These are phyloP conservation scores for Sapajus apella DNA, from an alignment of 2,113 vertebrate species.

Conservation along the genomic window DNA sequence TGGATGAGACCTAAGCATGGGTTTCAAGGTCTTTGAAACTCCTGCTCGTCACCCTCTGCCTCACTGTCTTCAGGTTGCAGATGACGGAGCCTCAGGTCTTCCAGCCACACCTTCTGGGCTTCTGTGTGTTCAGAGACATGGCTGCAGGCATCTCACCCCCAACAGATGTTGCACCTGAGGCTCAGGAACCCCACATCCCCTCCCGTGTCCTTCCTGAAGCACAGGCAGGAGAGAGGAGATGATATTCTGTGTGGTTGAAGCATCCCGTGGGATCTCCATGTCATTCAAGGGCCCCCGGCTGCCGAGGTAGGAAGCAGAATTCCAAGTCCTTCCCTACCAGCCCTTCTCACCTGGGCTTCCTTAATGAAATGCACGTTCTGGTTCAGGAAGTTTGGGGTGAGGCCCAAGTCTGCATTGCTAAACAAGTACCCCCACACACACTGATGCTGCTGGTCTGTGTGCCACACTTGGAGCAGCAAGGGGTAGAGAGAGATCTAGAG, in stretches of 20 bases:
- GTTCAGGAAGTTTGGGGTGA: neutral
- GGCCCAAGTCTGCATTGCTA: neutral
- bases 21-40: neutral
- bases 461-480: too few species aligned
- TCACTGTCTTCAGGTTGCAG: neutral
- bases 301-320: neutral
- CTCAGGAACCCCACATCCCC: neutral
- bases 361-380: neutral
- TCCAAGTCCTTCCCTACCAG: neutral
- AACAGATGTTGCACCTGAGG: too few species aligned
- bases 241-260: neutral
- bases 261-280: neutral
- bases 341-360: neutral
- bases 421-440: neutral
- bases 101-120: neutral
- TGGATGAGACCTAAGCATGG: neutral
- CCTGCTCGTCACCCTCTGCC: neutral
- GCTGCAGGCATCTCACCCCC: neutral
- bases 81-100: neutral
- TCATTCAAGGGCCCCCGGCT: neutral
- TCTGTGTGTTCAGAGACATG: accelerated
- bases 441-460: neutral
- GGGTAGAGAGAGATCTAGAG: neutral
- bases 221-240: neutral
- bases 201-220: neutral